phyloP scores from a whole-genome alignment of 1,140 invertebrate genomes.

The Batillaria attramentaria region DNA sequence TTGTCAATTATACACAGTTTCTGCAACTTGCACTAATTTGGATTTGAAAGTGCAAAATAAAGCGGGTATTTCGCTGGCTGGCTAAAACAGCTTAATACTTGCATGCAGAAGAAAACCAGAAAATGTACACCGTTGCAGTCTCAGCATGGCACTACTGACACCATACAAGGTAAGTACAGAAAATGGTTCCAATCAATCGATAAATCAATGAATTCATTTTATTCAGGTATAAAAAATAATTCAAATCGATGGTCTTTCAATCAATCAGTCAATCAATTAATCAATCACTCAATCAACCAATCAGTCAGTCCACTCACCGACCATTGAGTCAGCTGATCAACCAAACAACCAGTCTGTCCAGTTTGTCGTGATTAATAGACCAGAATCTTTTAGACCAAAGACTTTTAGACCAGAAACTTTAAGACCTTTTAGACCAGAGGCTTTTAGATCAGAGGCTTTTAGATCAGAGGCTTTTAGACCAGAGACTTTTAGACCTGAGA shows the following conservation, averaged over 20 bases:
- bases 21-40: too few relatives aligned
- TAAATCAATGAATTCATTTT: background rate
- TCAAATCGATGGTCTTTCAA: background rate
- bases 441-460: background rate
- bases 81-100: background rate
- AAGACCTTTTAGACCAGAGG: background rate
- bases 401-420: background rate
- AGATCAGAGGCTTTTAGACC: background rate
- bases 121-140: background rate
- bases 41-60: too few relatives aligned
- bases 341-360: background rate
- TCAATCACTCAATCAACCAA: background rate
- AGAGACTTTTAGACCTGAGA: too few relatives aligned
- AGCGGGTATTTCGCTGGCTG: too few relatives aligned
- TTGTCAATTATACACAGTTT: too few relatives aligned
- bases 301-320: background rate
- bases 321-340: background rate
- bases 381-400: background rate
- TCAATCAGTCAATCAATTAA: background rate
- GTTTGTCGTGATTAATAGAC: background rate
- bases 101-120: background rate
- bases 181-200: background rate
- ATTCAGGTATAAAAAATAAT: background rate
- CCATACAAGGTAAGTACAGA: background rate
- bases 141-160: background rate